phyloP scores from a whole-genome alignment of 2,113 vertebrate species.

The Podarcis muralis region DNA sequence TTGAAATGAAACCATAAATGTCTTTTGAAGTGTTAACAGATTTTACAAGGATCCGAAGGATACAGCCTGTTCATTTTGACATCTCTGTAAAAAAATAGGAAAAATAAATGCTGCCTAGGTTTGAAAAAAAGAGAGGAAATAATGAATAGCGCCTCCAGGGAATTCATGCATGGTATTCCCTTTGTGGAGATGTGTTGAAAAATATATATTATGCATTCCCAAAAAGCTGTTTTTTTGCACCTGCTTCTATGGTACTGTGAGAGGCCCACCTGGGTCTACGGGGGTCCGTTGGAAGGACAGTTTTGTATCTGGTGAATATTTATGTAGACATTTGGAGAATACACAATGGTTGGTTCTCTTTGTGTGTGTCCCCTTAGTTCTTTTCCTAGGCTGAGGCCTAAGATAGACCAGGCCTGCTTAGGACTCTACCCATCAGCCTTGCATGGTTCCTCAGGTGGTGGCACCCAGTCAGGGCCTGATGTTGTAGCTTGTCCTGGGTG shows the following conservation, averaged over 20 bases:
- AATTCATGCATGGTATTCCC: neutral
- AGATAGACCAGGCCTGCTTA: too few species aligned
- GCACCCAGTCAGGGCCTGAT: too few species aligned
- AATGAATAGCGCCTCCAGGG: neutral
- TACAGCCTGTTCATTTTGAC: constrained; percentile 60
- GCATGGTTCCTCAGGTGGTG: too few species aligned
- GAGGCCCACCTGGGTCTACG: neutral
- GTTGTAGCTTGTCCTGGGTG: too few species aligned
- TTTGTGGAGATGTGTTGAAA: neutral
- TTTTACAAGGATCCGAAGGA: constrained; percentile 49
- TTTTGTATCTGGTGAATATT: neutral
- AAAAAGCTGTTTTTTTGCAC: neutral
- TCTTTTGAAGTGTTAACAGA: constrained; percentile 39
- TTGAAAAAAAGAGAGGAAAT: neutral
- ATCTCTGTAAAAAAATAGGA: constrained; percentile 29
- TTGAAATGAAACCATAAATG: constrained; percentile 53
- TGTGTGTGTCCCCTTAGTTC: neutral
- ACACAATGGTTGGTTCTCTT: neutral
- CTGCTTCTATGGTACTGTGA: neutral
- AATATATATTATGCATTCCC: neutral
- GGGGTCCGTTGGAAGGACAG: neutral
- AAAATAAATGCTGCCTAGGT: neutral
- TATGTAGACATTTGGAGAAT: neutral
- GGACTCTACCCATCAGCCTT: too few species aligned
- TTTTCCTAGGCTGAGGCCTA: too few species aligned